Base-by-base conservation (phyloP, 2,113 vertebrate species). In the Solea senegalensis region DNA sequence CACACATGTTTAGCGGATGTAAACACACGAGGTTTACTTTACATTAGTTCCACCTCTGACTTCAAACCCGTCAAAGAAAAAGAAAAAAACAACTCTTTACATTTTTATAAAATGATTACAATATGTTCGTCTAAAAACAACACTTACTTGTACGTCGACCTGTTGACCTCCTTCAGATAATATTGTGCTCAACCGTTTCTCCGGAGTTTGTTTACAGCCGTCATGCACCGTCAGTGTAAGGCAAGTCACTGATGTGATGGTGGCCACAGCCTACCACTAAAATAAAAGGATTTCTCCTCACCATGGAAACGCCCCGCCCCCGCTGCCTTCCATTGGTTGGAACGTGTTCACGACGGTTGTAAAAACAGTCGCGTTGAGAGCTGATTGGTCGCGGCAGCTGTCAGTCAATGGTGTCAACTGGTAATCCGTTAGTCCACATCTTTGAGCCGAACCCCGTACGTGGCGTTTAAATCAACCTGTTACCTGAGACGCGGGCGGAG, bases 291-390 rank as follows among this genome's bases (percentile, higher is more conserved):
- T 7, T 16, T 67, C 69, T 16, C 16, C 21, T 90, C 75, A 65
- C 90, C 81, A 90, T 90, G 72, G 75, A 43, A 79, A 92, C 90
- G 84, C 49, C 73, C 86, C 90, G 58, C 90, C 90, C 6, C 8
- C 0, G 0, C 8, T 2, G 21, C 46, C 27, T 9, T n/a, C 9
- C 0, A 89, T 92, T 92, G 91, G 91, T 0, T 39, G 41, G 15
- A 5, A 2, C 34, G 50, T 53, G 27, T 57, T 9, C 1, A 44
- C n/a, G 48, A 41, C 43, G 27, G 5, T 40, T 11, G 46, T 14
- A 26, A 49, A 21, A 78, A 74, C 55, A 48, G 79, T 89, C 86
- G 82, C 83, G 78, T 82, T 86, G 76, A 62, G 44, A 64, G 28
- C n/a, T 58, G 71, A 94, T 91, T 92, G 91, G 87, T 0, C 26